phyloP scores from a whole-genome alignment of 2,113 vertebrate genomes.

The Phycodurus eques region DNA sequence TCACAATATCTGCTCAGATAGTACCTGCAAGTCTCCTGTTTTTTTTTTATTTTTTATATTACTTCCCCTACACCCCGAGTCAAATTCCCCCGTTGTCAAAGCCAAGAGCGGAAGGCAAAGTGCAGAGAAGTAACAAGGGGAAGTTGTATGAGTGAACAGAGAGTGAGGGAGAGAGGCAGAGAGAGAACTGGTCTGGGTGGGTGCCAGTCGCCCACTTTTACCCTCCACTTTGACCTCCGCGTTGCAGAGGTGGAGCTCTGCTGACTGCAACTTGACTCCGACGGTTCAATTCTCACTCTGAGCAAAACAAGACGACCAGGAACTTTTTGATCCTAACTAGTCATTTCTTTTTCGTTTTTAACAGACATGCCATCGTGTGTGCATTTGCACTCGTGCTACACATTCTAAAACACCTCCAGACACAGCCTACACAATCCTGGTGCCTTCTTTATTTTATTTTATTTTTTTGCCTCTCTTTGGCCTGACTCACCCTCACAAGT shows the following conservation, averaged over 20 bases:
- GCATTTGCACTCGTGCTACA: slow-evolving; percentile 10
- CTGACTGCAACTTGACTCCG: slow-evolving; percentile 49
- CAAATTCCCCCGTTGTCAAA: slow-evolving; percentile 39
- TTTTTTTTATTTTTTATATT: slow-evolving; percentile 5
- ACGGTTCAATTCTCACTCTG: slow-evolving; percentile 5
- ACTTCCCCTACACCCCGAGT: not conserved
- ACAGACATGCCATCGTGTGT: not conserved
- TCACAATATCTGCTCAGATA: slow-evolving; percentile 16
- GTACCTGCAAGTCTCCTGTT: slow-evolving; percentile 23
- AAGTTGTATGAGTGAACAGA: slow-evolving; percentile 42
- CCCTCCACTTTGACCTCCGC: slow-evolving; percentile 59
- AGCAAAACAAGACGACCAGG: not conserved
- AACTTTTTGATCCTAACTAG: not conserved
- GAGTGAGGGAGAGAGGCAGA: slow-evolving; percentile 2
- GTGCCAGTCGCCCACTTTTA: slow-evolving; percentile 54
- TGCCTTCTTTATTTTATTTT: slow-evolving; percentile 29
- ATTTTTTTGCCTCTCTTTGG: slow-evolving; percentile 9
- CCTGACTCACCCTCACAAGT: slow-evolving; percentile 71
- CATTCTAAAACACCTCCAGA: slow-evolving; percentile 34
- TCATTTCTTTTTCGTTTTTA: not conserved
- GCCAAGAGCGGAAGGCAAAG: slow-evolving; percentile 31
- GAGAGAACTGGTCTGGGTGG: slow-evolving; percentile 36
- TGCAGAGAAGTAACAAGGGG: slow-evolving; percentile 34
- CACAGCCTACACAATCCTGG: slow-evolving; percentile 41
- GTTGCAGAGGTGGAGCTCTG: slow-evolving; percentile 38